A percentile compares a stretch with the other conserved stretches of the same genome.
phyloP scores from a whole-genome alignment of 1,140 invertebrate species.

The Drosophila sechellia region DNA sequence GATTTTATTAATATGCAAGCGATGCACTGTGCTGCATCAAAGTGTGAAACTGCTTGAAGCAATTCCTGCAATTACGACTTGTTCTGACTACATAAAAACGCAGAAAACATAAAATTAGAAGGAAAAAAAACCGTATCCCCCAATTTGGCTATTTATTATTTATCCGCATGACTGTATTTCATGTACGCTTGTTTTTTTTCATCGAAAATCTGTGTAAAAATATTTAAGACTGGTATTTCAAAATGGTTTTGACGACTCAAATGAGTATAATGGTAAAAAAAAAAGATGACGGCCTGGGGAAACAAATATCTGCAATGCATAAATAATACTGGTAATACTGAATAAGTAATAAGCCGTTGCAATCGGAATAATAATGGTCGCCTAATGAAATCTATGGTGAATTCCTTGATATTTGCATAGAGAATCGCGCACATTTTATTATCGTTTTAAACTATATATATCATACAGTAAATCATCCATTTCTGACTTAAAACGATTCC shows the following conservation, averaged over 20 bases:
- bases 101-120: not conserved
- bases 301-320: not conserved
- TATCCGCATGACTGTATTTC: conserved; percentile 5
- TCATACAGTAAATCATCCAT: not conserved
- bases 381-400: not conserved
- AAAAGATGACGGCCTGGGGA: not conserved
- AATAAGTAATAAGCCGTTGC: not conserved
- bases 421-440: conserved; percentile 3
- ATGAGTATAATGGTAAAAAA: not conserved
- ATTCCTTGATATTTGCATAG: conserved; percentile 1
- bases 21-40: not conserved
- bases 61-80: not conserved
- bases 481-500: not conserved
- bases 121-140: not conserved
- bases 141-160: conserved; percentile 7
- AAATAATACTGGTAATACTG: not conserved
- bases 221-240: not conserved
- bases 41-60: not conserved
- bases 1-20: not conserved
- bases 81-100: not conserved
- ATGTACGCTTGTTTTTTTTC: conserved; percentile 7
- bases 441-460: not conserved
- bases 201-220: not conserved
- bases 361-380: not conserved
- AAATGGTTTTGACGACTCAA: conserved; percentile 1